phyloP scores from a whole-genome alignment of 2,113 vertebrate genomes.

The Lagopus leucura region DNA sequence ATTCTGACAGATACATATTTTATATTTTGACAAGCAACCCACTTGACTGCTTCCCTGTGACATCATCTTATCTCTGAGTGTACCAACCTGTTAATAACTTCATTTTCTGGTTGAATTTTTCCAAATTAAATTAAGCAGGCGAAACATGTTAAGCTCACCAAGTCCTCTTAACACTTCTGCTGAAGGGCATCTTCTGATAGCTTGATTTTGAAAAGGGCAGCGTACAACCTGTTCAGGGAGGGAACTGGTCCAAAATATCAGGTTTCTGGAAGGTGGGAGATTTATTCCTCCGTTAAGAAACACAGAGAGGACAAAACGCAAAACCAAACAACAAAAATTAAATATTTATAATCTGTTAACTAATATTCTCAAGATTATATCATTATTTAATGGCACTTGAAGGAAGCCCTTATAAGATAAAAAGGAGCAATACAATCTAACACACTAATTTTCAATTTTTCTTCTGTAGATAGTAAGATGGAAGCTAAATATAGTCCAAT shows the following conservation, averaged over 20 bases:
- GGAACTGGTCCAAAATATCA: conserved; percentile 75
- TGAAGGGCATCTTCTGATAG: conserved; percentile 79
- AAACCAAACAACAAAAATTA: not conserved
- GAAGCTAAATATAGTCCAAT: conserved; percentile 17
- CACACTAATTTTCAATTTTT: conserved; percentile 56
- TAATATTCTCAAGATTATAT: conserved; percentile 11
- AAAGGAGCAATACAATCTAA: conserved; percentile 26
- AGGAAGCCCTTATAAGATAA: conserved; percentile 41
- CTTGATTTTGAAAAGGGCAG: conserved; percentile 82
- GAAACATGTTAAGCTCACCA: conserved; percentile 80
- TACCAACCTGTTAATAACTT: conserved; percentile 85
- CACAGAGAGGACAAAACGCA: not conserved
- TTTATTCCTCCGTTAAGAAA: not conserved
- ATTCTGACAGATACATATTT: conserved; percentile 77
- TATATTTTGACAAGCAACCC: conserved; percentile 83
- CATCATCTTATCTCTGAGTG: conserved; percentile 72
- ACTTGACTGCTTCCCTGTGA: conserved; percentile 77
- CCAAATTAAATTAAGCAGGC: conserved; percentile 84
- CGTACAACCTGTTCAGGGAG: conserved; percentile 74
- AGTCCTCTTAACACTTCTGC: conserved; percentile 81
- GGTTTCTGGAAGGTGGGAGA: conserved; percentile 78
- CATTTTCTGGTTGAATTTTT: conserved; percentile 86
- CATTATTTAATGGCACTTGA: conserved; percentile 33
- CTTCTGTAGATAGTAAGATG: conserved; percentile 16
- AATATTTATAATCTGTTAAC: conserved; percentile 9